A percentile compares a stretch with the other conserved stretches of the same genome.
Evolutionary conservation across 2,113 vertebrate species (phyloP).

Genomic region (Artemisiospiza belli): DNA sequence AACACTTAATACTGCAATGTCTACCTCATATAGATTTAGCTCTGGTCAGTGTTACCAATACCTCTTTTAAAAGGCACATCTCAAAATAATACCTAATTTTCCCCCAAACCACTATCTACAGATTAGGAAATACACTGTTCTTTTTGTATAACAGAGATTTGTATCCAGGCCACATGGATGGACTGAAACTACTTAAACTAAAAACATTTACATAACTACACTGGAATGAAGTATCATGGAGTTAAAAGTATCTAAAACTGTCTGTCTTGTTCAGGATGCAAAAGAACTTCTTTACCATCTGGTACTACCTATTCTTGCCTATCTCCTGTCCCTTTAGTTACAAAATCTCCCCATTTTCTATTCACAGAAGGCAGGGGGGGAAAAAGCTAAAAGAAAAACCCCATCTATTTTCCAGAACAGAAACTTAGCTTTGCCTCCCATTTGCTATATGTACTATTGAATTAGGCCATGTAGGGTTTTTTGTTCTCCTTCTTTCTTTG

Average conservation of each 20-base stretch:
- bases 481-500: not conserved
- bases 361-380: accelerated
- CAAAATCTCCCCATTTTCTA: not conserved
- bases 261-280: not conserved
- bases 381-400: not conserved
- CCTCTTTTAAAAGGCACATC: not conserved
- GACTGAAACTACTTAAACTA: not conserved
- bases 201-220: not conserved
- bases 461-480: not conserved
- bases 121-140: not conserved
- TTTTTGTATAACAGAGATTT: not conserved
- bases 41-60: not conserved
- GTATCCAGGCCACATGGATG: not conserved
- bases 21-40: not conserved
- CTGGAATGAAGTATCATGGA: not conserved
- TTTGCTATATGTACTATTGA: not conserved
- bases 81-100: not conserved
- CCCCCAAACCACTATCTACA: not conserved
- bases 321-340: not conserved
- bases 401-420: not conserved
- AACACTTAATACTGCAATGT: not conserved
- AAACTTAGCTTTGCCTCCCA: not conserved
- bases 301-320: not conserved
- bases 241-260: not conserved
- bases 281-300: not conserved